These are phyloP conservation scores for Gracilinanus agilis DNA, from an alignment of 2,113 vertebrate species.

Conservation along the genomic window DNA sequence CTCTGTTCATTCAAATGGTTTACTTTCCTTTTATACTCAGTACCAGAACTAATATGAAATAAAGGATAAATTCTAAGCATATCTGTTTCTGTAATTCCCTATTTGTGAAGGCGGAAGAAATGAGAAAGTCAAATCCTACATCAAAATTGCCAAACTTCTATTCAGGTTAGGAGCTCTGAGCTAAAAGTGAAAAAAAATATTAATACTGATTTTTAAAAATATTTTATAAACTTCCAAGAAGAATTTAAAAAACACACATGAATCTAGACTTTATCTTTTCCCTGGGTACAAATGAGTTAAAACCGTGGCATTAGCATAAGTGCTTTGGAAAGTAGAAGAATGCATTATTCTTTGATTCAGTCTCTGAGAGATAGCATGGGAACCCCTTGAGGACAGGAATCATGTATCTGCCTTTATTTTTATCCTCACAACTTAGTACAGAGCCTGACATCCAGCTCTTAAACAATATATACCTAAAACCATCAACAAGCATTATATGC, in stretches of 20 bases:
- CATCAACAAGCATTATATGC: too few relatives aligned
- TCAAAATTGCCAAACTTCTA: too few relatives aligned
- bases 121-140: not conserved
- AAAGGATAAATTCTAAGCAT: not conserved
- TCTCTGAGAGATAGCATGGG: not conserved
- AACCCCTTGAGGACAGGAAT: not conserved
- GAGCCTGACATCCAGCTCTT: not conserved
- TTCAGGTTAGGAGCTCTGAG: too few relatives aligned
- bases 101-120: not conserved
- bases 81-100: not conserved
- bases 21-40: not conserved
- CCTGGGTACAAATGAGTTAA: too few relatives aligned
- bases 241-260: too few relatives aligned
- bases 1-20: not conserved
- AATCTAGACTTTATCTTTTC: too few relatives aligned
- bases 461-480: too few relatives aligned
- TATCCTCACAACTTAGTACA: not conserved
- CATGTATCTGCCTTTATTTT: not conserved
- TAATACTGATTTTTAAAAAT: too few relatives aligned
- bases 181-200: too few relatives aligned
- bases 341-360: not conserved
- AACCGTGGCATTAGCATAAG: not conserved
- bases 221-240: too few relatives aligned
- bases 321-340: not conserved
- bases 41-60: not conserved